These are phyloP conservation scores for Thalassoma bifasciatum DNA, from an alignment of 2,113 vertebrate genomes.

Conservation along the genomic window DNA sequence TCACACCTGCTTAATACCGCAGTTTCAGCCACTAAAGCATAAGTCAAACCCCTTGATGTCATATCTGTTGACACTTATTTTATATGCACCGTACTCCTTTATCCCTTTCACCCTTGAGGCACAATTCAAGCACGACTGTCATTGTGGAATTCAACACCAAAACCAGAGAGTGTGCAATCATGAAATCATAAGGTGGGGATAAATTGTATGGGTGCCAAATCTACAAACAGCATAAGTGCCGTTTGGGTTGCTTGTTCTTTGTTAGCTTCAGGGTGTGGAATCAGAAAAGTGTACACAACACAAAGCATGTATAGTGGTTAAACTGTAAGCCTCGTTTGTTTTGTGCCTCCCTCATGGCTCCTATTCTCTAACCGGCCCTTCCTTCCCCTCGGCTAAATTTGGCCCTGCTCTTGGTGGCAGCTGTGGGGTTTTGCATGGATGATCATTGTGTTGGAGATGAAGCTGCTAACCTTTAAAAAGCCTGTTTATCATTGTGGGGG, in stretches of 20 bases:
- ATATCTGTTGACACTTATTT: constrained; percentile 19
- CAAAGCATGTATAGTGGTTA: constrained; percentile 36
- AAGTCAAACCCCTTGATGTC: not conserved
- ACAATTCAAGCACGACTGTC: constrained; percentile 46
- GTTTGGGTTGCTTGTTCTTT: constrained; percentile 34
- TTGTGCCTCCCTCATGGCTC: constrained; percentile 50
- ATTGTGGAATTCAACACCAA: constrained; percentile 55
- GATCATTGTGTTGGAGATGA: constrained; percentile 69
- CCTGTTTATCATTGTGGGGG: constrained; percentile 25
- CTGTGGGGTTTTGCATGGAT: constrained; percentile 56
- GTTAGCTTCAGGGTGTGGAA: constrained; percentile 44
- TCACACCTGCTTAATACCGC: constrained; percentile 56
- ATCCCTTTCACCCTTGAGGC: constrained; percentile 43
- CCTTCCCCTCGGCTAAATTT: constrained; percentile 78
- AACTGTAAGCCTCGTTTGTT: constrained; percentile 47
- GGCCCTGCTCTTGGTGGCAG: constrained; percentile 58
- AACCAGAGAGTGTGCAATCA: constrained; percentile 45
- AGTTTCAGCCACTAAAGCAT: constrained; percentile 27
- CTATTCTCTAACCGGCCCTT: constrained; percentile 70
- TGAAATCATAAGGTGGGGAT: constrained; percentile 23
- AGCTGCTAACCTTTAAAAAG: constrained; percentile 55
- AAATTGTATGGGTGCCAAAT: constrained; percentile 15
- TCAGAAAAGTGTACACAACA: constrained; percentile 29
- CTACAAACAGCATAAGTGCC: constrained; percentile 4
- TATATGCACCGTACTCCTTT: constrained; percentile 28